Conservation (phyloP, 2,888 invertebrate species). For the Plagiodera versicolora region DNA sequence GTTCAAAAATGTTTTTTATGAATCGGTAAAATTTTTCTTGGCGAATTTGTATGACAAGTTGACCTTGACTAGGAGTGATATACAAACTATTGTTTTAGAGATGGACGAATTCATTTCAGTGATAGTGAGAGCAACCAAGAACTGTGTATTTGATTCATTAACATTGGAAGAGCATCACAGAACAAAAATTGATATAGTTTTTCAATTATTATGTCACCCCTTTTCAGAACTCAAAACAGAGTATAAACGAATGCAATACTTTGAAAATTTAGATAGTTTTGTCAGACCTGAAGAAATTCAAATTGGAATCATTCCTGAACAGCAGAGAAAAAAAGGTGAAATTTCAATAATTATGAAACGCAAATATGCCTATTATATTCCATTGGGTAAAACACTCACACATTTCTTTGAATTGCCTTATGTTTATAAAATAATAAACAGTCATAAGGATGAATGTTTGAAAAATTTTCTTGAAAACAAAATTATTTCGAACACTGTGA, state of each 20-base stretch:
- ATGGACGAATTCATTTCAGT: constrained; percentile 9
- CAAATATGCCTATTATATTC: constrained; percentile 11
- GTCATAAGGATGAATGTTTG: constrained; percentile 10
- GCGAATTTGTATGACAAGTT: constrained; percentile 7
- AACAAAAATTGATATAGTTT: constrained; percentile 8
- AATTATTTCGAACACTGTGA: constrained; percentile 4
- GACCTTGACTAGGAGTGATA: constrained; percentile 7
- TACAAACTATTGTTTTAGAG: constrained; percentile 2
- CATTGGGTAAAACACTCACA: constrained; percentile 12
- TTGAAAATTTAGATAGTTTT: constrained; percentile 12
- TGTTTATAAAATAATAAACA: constrained; percentile 14
- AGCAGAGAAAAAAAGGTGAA: background rate
- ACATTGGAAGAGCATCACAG: background rate
- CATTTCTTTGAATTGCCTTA: constrained; percentile 17
- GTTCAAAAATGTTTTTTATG: constrained; percentile 2
- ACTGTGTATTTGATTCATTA: constrained; percentile 8
- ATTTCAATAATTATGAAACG: constrained; percentile 8
- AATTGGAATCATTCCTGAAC: constrained; percentile 8
- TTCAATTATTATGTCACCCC: constrained; percentile 1
- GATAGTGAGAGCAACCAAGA: constrained; percentile 9
- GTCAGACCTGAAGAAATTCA: constrained; percentile 8
- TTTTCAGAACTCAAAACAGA: constrained; percentile 13
- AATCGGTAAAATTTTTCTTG: constrained; percentile 1
- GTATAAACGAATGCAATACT: constrained; percentile 12
- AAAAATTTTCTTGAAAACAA: constrained; percentile 9